These are phyloP conservation scores for Radopholus similis DNA, from an alignment of 1,140 invertebrate genomes.

Conservation along the genomic window DNA sequence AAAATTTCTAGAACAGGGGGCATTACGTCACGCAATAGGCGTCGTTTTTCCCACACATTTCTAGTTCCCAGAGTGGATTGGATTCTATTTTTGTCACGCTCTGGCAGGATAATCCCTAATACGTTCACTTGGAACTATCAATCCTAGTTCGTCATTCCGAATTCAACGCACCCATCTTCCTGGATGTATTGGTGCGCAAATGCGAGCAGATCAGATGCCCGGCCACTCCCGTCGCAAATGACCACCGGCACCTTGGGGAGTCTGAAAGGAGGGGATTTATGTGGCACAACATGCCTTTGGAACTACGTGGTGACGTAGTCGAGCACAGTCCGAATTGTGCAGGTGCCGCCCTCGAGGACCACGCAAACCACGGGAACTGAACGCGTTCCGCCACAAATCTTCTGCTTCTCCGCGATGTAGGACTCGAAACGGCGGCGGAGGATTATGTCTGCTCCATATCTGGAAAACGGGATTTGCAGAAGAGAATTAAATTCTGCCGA, in stretches of 20 bases:
- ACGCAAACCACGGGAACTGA: conserved; percentile 89
- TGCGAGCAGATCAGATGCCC: conserved; percentile 85
- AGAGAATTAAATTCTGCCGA: not conserved
- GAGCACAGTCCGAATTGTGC: conserved; percentile 90
- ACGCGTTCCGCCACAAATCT: conserved; percentile 44
- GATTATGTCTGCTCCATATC: conserved; percentile 63
- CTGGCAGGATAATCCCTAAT: no score
- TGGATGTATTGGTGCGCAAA: conserved; percentile 78
- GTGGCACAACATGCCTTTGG: not conserved
- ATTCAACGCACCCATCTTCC: conserved; percentile 47
- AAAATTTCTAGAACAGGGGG: no score
- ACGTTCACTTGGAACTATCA: no score
- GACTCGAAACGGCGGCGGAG: conserved; percentile 64
- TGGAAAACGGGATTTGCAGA: conserved; percentile 64
- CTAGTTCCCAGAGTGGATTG: no score
- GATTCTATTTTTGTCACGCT: no score
- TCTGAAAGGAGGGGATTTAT: conserved; percentile 24
- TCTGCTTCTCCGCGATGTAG: conserved; percentile 61
- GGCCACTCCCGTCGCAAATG: conserved; percentile 82
- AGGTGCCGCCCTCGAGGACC: conserved; percentile 91
- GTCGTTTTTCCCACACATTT: no score
- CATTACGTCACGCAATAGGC: no score
- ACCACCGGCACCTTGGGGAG: conserved; percentile 86
- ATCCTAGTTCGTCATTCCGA: not conserved
- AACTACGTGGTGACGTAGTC: conserved; percentile 78